These are phyloP conservation scores for Lottia scabra DNA, from an alignment of 2,888 invertebrate genomes.

Conservation along the genomic window DNA sequence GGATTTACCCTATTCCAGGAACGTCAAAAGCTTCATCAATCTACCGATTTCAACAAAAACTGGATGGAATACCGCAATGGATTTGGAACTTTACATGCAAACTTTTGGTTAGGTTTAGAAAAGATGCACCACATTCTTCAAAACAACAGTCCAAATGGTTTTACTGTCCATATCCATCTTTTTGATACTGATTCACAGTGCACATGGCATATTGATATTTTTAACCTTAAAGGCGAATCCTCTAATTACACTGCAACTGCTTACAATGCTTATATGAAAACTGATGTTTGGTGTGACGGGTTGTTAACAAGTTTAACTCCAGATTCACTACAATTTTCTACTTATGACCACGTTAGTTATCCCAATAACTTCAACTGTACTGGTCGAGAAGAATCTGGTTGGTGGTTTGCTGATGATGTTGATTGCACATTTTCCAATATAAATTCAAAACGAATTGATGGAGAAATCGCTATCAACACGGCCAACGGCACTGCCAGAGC, in stretches of 20 bases:
- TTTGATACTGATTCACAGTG: neutral
- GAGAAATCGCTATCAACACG: too few species aligned
- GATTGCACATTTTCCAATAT: neutral
- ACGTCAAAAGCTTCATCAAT: neutral
- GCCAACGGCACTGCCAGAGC: too few species aligned
- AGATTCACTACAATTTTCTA: neutral
- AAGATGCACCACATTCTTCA: neutral
- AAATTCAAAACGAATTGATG: neutral
- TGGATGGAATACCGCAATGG: neutral
- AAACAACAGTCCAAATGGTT: neutral
- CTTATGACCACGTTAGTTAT: neutral
- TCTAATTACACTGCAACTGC: neutral
- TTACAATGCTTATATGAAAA: neutral
- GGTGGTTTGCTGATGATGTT: neutral
- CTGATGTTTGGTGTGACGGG: neutral
- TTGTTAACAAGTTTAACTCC: neutral
- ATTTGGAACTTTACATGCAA: neutral
- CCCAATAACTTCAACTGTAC: neutral
- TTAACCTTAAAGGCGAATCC: neutral
- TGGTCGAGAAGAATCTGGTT: neutral
- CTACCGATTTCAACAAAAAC: neutral
- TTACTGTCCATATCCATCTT: neutral
- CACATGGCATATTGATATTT: neutral
- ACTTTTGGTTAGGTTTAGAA: neutral
- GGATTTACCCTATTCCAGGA: neutral